Base-by-base conservation (phyloP, 2,888 invertebrate species). In the Acanthacorydalis orientalis region DNA sequence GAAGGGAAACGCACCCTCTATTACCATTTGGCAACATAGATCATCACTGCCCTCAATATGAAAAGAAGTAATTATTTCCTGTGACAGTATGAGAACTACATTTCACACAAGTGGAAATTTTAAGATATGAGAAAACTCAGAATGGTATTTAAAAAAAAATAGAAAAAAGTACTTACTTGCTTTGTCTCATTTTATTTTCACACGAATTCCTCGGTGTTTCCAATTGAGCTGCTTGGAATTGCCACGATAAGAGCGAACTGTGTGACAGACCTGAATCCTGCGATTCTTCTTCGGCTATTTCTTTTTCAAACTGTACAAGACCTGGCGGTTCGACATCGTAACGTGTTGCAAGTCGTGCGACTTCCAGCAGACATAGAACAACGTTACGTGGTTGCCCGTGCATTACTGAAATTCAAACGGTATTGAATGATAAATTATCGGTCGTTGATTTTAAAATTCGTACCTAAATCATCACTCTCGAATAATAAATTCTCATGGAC, bases 391-490 rank as follows among this genome's bases (percentile, higher is more conserved):
- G 86, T 59, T 86, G 83, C 56, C 81, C 82, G 63, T 89, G 88
- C 33, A 87, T 69, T 48, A 90, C 89, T 82, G 62, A 15, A 62
- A 58, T 48, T 53, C 39, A 42, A 38, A n/a, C 44, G 41, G 31
- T 23, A 47, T 46, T 43, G 40, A 16, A 32, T 46, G 32, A 23
- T 32, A 23, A 2, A 44, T 16, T 14, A 31, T 40, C 10, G 4
- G 10, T 16, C 2, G 1, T 10, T 16, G 40, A 44, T 11, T 40
- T 43, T 37, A 37, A 12, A 4, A 6, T 4, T 12, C 33, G 31
- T 65, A 88, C 88, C 88, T 55, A 90, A 72, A 62, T 88, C 88
- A 61, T 90, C 89, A 57, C 88, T 88, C 68, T 91, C 90, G 63
- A 91, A 91, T 41, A 90, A 73, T 48, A 88, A 72, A 64, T 89